Conservation (phyloP, 2,113 vertebrate species). For the Phycodurus eques region DNA sequence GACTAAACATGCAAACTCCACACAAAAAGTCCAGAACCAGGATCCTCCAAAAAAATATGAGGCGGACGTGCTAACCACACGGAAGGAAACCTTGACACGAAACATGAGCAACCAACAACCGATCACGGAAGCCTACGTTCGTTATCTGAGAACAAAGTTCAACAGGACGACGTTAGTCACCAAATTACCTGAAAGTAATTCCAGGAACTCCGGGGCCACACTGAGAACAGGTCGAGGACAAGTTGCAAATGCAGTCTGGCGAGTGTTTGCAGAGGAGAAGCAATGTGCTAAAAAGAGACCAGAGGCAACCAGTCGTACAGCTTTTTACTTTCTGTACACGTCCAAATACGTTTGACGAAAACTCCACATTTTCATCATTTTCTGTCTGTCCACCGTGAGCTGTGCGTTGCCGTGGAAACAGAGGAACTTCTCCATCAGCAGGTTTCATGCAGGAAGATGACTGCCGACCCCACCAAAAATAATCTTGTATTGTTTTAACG, state of each 20-base stretch:
- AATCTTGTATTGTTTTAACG: too few species aligned
- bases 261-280: neutral
- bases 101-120: neutral
- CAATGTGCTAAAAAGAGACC: too few species aligned
- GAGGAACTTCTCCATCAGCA: neutral
- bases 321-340: neutral
- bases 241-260: neutral
- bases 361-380: neutral
- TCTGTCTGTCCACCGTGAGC: neutral
- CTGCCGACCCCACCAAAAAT: neutral
- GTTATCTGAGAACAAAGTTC: neutral
- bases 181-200: neutral
- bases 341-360: neutral
- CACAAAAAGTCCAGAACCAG: too few species aligned
- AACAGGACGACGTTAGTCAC: neutral
- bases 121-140: neutral
- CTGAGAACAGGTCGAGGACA: neutral
- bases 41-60: too few species aligned
- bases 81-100: neutral
- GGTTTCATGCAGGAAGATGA: neutral
- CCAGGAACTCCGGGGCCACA: neutral
- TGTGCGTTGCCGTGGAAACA: neutral
- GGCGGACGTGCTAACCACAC: neutral
- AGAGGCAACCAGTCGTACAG: neutral
- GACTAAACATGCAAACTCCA: too few species aligned